These are phyloP conservation scores for Ophion obscuratus DNA, from an alignment of 2,888 invertebrate genomes.

Conservation along the genomic window DNA sequence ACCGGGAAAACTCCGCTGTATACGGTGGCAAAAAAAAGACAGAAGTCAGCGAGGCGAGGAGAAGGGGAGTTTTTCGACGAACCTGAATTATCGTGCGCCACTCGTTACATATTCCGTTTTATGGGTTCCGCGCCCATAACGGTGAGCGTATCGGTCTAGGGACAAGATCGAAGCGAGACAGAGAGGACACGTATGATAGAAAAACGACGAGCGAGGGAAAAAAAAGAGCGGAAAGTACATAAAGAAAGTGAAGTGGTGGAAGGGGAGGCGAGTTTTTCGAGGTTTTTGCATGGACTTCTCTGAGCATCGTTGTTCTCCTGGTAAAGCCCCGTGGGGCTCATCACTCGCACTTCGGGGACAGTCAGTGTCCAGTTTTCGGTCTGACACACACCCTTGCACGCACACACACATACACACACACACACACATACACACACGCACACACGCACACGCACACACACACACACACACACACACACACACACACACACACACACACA, in stretches of 20 bases:
- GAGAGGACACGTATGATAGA: conserved; percentile 7
- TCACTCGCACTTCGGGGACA: conserved; percentile 83
- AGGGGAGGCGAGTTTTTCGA: conserved; percentile 57
- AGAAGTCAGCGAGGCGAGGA: conserved; percentile 53
- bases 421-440: not conserved
- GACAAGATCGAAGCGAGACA: conserved; percentile 9
- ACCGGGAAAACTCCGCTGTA: conserved; percentile 23
- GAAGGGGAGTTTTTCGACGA: conserved; percentile 66
- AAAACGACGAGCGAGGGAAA: conserved; percentile 27
- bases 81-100: conserved; percentile 80
- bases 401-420: not conserved
- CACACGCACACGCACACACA: not conserved
- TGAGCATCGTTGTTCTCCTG: conserved; percentile 31
- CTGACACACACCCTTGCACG: conserved; percentile 48
- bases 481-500: conserved; percentile 25
- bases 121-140: conserved; percentile 80
- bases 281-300: conserved; percentile 78
- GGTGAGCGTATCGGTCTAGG: conserved; percentile 71
- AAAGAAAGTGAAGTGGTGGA: conserved; percentile 62
- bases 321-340: conserved; percentile 81
- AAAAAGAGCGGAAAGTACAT: conserved; percentile 57
- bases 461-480: conserved; percentile 18
- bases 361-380: conserved; percentile 76
- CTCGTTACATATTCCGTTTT: conserved; percentile 84
- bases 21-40: conserved; percentile 33